A percentile compares a stretch with the other conserved stretches of the same genome.
Evolutionary conservation across 2,888 invertebrate genomes (phyloP).

Genomic region (Stomorhina lunata): DNA sequence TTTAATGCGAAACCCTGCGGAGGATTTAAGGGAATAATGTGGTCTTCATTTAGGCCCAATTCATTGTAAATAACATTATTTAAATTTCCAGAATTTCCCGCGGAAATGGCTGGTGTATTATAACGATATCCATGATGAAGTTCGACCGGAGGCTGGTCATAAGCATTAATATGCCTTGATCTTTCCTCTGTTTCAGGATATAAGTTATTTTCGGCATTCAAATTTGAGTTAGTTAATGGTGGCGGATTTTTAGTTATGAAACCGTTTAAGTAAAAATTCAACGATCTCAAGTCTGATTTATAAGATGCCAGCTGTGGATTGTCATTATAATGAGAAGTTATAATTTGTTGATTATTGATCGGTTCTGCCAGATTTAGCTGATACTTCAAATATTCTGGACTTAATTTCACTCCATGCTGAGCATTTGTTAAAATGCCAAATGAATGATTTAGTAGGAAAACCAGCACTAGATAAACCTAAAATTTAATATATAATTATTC

Average conservation of each 20-base stretch:
- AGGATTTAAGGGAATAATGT: neutral
- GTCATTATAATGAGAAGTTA: neutral
- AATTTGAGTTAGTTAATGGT: neutral
- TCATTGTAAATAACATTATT: conserved; percentile 36
- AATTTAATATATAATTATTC: neutral
- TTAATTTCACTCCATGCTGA: neutral
- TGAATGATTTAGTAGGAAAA: neutral
- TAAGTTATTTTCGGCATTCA: neutral
- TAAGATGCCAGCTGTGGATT: neutral
- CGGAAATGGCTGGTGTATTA: conserved; percentile 7
- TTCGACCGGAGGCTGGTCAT: neutral
- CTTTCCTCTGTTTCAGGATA: neutral
- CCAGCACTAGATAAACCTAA: neutral
- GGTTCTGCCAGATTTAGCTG: neutral
- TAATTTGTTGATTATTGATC: neutral
- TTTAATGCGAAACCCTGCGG: neutral
- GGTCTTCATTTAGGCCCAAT: conserved; percentile 14
- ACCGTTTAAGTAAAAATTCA: neutral
- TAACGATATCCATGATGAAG: conserved; percentile 43
- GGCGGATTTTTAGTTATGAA: neutral
- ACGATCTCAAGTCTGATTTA: neutral
- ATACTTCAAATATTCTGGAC: neutral
- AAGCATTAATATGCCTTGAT: neutral
- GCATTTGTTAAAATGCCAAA: conserved; percentile 15
- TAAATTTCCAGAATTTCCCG: neutral